A percentile compares a stretch with the other conserved stretches of the same genome.
phyloP scores from a whole-genome alignment of 2,888 invertebrate genomes.

The Ophion obscuratus region DNA sequence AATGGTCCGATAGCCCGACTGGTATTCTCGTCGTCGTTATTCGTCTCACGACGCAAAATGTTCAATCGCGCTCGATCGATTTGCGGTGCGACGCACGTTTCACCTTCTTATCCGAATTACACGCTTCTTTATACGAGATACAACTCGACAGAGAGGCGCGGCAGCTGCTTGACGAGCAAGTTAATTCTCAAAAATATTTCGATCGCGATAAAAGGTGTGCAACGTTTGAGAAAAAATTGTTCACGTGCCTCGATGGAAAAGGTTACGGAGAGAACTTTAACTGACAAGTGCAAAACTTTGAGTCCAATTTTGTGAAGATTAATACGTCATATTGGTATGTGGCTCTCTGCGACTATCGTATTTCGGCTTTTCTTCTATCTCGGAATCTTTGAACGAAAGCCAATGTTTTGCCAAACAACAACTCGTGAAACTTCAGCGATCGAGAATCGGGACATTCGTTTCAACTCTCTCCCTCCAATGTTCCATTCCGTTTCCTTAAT shows the following conservation, averaged over 20 bases:
- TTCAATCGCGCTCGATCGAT: not conserved
- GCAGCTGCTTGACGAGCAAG: no score
- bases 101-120: no score
- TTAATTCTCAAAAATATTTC: slow-evolving; percentile 1
- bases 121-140: no score
- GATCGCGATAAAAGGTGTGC: not conserved
- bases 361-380: not conserved
- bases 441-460: not conserved
- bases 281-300: slow-evolving; percentile 11
- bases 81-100: no score
- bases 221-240: slow-evolving; percentile 1
- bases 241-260: slow-evolving; percentile 1
- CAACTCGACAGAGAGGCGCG: no score
- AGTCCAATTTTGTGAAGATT: not conserved
- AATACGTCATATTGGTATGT: not conserved
- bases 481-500: slow-evolving; percentile 8
- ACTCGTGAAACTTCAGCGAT: not conserved
- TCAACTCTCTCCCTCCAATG: slow-evolving; percentile 4
- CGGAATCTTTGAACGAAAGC: not conserved
- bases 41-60: not conserved
- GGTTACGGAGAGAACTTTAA: slow-evolving; percentile 4
- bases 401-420: not conserved
- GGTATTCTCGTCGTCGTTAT: not conserved
- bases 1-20: not conserved
- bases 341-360: not conserved